phyloP scores from a whole-genome alignment of 2,797 vertebrate genomes.

The Chelon labrosus region DNA sequence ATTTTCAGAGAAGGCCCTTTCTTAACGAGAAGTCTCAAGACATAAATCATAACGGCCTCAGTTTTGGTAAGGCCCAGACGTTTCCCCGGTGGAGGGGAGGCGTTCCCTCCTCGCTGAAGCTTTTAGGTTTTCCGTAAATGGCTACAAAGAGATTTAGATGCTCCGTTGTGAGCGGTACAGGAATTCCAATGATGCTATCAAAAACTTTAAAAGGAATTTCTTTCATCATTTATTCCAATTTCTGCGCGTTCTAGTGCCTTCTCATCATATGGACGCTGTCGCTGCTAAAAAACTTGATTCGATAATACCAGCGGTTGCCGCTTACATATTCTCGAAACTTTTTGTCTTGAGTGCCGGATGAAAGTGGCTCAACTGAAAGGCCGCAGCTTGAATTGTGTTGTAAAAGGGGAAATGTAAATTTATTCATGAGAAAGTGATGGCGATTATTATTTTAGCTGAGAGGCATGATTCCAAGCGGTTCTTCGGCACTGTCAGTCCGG shows the following conservation, averaged over 20 bases:
- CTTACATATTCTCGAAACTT: too few relatives aligned
- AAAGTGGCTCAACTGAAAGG: constrained; percentile 24
- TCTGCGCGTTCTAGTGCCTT: neutral
- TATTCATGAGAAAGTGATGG: constrained; percentile 70
- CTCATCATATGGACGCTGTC: neutral
- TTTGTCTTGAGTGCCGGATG: constrained; percentile 6
- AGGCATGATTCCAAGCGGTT: constrained; percentile 44
- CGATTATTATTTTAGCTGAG: constrained; percentile 62
- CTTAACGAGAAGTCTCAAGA: constrained; percentile 34
- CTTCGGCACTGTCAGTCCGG: constrained; percentile 30
- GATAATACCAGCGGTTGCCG: neutral
- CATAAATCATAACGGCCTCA: constrained; percentile 26
- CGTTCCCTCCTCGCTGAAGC: neutral
- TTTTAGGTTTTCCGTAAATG: constrained; percentile 17
- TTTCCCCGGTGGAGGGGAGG: neutral
- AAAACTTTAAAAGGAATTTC: neutral
- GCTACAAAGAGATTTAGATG: neutral
- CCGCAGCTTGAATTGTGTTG: constrained; percentile 28
- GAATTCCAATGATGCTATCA: neutral
- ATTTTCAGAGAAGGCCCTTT: constrained; percentile 23
- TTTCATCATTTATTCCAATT: neutral
- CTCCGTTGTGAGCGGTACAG: too few relatives aligned
- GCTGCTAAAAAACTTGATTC: neutral
- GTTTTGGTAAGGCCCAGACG: constrained; percentile 13
- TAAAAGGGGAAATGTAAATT: constrained; percentile 59